Evolutionary conservation across 64 coral and sea anemone genomes (phyloP), one percentile per base, ranked within the genome.

Genomic region (Montipora cactus): DNA sequence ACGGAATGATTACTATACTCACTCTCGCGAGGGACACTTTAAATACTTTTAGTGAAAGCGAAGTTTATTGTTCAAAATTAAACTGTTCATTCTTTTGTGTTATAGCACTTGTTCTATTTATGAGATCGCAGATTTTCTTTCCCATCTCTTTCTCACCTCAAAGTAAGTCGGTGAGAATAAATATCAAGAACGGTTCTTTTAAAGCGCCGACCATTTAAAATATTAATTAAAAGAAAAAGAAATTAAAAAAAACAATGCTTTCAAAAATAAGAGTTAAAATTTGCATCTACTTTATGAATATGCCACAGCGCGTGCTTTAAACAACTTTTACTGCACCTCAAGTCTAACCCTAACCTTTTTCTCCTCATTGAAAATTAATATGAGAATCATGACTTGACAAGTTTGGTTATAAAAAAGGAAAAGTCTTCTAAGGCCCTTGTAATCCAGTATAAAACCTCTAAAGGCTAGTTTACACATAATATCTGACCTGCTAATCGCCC

Each of bases 41-140:
- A 74, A 74, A 74, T 74, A 37, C 23, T 74, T 74, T 74, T 74
- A 74, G 70, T 74, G 70, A 25, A 37, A 74, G 70, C 70, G 70
- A 74, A 74, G 70, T 74, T 74, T 74, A 74, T 74, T 74, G 70
- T n/a, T 44, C 70, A 74, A 74, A 74, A 74, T 74, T 23, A 25
- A 0, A 74, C 70, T 74, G 67, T 74, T 23, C 23, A 74, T 74
- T 74, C 70, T 74, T 74, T 74, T 74, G 70, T 23, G 70, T 74
- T 69, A 69, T 69, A 15, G 18, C 8, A 69, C 21, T 69, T 69
- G 67, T 16, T 74, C 70, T 74, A 74, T 74, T 74, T 74, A 74
- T 74, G 70, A 74, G 25, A 23, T 21, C 70, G 20, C 70, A 21
- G 1, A 23, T 37, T 74, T 74, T 74, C 70, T 74, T 74, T 74